Percentiles rank a stretch among this genome's conserved stretches.
These are phyloP conservation scores for Ptiloglossa arizonensis DNA, from an alignment of 1,140 invertebrate genomes.

Conservation along the genomic window DNA sequence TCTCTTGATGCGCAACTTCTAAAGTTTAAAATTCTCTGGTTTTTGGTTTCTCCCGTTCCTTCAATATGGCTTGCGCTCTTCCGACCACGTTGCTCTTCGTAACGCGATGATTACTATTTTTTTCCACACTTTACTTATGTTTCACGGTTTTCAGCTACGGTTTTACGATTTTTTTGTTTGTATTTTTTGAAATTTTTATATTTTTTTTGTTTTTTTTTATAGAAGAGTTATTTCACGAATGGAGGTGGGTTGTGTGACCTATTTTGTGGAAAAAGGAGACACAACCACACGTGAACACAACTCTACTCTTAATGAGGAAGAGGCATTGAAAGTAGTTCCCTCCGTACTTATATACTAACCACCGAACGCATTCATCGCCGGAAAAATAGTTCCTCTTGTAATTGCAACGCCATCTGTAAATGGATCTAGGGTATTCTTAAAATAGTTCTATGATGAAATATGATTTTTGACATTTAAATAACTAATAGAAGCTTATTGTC, in stretches of 20 bases:
- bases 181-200: constrained; percentile 76
- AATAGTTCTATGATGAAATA: not conserved
- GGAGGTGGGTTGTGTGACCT: constrained; percentile 91
- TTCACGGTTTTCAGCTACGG: constrained; percentile 75
- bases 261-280: constrained; percentile 82
- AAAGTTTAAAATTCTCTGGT: constrained; percentile 33
- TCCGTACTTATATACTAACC: constrained; percentile 77
- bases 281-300: constrained; percentile 84
- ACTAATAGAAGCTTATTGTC: not conserved
- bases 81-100: constrained; percentile 56
- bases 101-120: constrained; percentile 57
- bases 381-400: constrained; percentile 58
- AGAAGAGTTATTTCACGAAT: constrained; percentile 89
- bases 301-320: constrained; percentile 85
- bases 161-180: constrained; percentile 81
- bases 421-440: constrained; percentile 6
- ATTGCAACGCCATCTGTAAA: constrained; percentile 1
- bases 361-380: constrained; percentile 20
- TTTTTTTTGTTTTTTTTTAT: constrained; percentile 87
- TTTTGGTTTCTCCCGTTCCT: constrained; percentile 43
- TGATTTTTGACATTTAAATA: not conserved
- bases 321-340: constrained; percentile 77
- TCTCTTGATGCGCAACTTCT: constrained; percentile 35
- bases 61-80: constrained; percentile 66
- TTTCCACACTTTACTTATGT: constrained; percentile 62